Percentiles rank a stretch among this genome's conserved stretches.
phyloP scores from a whole-genome alignment of 2,113 vertebrate species.

The Pristiophorus japonicus region DNA sequence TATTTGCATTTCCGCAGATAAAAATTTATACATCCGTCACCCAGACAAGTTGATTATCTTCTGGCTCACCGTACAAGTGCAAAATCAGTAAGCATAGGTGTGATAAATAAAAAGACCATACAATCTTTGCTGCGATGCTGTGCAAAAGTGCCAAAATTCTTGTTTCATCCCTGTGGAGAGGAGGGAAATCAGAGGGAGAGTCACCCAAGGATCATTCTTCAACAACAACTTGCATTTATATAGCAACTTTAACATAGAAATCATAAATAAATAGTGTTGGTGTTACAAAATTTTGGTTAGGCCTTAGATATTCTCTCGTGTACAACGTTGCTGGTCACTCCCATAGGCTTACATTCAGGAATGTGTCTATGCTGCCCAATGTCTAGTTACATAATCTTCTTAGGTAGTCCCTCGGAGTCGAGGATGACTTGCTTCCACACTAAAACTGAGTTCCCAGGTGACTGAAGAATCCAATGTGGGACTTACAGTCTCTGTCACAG shows the following conservation, averaged over 20 bases:
- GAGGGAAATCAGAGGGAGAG: not conserved
- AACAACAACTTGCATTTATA: not conserved
- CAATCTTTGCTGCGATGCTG: not conserved
- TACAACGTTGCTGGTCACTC: not conserved
- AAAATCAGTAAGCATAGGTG: not conserved
- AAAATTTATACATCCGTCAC: slow-evolving; percentile 1
- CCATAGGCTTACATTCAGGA: not conserved
- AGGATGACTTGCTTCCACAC: too few species aligned
- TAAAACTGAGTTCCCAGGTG: too few species aligned
- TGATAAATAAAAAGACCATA: not conserved
- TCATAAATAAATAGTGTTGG: not conserved
- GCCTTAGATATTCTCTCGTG: not conserved
- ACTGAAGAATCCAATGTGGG: too few species aligned
- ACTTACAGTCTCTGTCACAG: too few species aligned
- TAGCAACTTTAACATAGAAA: not conserved
- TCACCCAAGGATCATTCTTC: not conserved
- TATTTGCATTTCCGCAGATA: not conserved
- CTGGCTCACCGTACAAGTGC: not conserved
- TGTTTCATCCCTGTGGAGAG: not conserved
- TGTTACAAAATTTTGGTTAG: not conserved
- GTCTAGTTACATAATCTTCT: too few species aligned
- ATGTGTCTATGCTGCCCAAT: not conserved
- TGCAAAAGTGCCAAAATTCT: not conserved
- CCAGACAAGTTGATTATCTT: not conserved
- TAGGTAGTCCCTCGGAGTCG: too few species aligned